Conservation (phyloP, 2,797 vertebrate genomes). For the Philypnodon macrostomus region DNA sequence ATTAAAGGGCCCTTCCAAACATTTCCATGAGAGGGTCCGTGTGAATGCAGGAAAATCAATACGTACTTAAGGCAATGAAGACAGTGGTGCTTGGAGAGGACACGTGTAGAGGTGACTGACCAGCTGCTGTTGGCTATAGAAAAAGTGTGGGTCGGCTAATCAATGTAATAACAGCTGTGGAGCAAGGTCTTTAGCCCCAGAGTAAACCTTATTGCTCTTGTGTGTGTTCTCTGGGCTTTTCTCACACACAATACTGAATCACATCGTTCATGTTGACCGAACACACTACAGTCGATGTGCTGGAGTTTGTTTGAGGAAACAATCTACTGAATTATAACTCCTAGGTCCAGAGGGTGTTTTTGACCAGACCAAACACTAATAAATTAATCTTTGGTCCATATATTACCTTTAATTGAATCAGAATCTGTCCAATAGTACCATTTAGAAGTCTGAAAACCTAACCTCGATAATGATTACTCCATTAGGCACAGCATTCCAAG, state of each 20-base stretch:
- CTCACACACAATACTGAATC: constrained; percentile 8
- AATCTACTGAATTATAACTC: no score
- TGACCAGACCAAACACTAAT: no score
- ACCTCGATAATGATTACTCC: no score
- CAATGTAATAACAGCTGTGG: constrained; percentile 10
- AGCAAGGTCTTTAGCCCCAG: not conserved
- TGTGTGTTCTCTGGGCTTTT: constrained; percentile 19
- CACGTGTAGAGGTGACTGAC: constrained; percentile 11
- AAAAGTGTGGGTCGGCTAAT: constrained; percentile 15
- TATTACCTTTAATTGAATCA: no score
- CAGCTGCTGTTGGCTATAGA: constrained; percentile 1
- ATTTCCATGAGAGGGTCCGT: constrained; percentile 1
- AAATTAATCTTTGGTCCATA: no score
- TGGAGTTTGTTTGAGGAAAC: no score
- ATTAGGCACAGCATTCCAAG: no score
- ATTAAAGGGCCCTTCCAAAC: constrained; percentile 7
- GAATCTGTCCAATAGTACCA: no score
- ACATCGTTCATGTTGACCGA: constrained; percentile 28
- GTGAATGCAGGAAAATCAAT: constrained; percentile 5
- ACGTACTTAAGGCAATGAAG: constrained; percentile 14
- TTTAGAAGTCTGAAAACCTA: no score
- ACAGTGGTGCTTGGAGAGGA: not conserved
- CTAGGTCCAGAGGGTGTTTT: no score
- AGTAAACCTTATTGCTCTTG: constrained; percentile 22
- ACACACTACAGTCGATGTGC: constrained; percentile 22